Percentiles rank a stretch among this genome's conserved stretches.
These are phyloP conservation scores for Nesidiocoris tenuis DNA, from an alignment of 2,888 invertebrate species.

Conservation along the genomic window DNA sequence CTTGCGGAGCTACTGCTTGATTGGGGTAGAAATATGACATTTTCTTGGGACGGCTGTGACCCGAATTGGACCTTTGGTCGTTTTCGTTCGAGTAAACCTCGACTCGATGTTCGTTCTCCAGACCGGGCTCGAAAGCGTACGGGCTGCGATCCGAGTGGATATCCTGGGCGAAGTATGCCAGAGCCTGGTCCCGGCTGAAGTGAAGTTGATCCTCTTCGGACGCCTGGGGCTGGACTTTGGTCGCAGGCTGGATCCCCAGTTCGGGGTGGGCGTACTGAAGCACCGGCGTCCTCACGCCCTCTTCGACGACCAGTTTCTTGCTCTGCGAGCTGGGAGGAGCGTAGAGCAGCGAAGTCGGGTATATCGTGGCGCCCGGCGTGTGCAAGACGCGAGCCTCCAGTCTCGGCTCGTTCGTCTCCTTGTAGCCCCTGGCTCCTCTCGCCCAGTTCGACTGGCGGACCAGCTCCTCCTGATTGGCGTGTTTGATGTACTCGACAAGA, in stretches of 20 bases:
- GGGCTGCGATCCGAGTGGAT: slow-evolving; percentile 62
- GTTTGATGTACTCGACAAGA: slow-evolving; percentile 62
- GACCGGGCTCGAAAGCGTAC: slow-evolving; percentile 57
- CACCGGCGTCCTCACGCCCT: slow-evolving; percentile 71
- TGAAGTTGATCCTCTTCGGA: slow-evolving; percentile 47
- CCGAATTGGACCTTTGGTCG: slow-evolving; percentile 48
- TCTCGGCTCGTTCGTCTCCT: slow-evolving; percentile 54
- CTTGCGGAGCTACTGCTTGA: slow-evolving; percentile 32
- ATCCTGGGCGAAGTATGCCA: slow-evolving; percentile 58
- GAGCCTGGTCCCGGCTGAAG: slow-evolving; percentile 49
- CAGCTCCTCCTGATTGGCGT: slow-evolving; percentile 65
- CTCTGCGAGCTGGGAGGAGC: slow-evolving; percentile 59
- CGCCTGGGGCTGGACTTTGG: slow-evolving; percentile 29
- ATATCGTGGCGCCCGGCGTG: slow-evolving; percentile 62
- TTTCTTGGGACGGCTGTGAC: slow-evolving; percentile 49
- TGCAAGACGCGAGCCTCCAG: slow-evolving; percentile 72
- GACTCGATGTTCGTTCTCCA: slow-evolving; percentile 51
- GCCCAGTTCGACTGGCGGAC: slow-evolving; percentile 32
- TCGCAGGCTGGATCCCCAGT: slow-evolving; percentile 67
- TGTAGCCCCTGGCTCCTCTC: slow-evolving; percentile 47
- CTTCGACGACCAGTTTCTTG: slow-evolving; percentile 60
- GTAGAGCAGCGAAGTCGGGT: slow-evolving; percentile 67
- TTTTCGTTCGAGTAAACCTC: slow-evolving; percentile 48
- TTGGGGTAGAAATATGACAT: slow-evolving; percentile 47
- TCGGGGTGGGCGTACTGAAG: slow-evolving; percentile 79